A percentile compares a stretch with the other conserved stretches of the same genome.
Conservation (phyloP, 64 coral and sea anemone genomes). For the Orbicella faveolata region DNA sequence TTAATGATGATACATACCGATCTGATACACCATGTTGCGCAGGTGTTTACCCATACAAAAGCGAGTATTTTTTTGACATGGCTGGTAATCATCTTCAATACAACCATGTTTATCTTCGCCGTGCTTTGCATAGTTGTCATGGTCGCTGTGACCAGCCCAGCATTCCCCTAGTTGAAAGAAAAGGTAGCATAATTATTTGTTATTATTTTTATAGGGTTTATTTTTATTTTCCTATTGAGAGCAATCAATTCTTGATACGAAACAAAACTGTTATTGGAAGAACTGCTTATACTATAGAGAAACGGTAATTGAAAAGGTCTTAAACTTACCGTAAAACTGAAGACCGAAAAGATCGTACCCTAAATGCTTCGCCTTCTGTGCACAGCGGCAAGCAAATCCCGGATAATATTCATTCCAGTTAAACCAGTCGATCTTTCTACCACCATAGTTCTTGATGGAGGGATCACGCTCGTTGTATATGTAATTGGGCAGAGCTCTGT, state of each 20-base stretch:
- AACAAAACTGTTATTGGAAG: not conserved
- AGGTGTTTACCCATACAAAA: constrained; percentile 29
- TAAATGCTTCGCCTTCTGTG: constrained; percentile 22
- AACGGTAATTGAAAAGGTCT: not conserved
- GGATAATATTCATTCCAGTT: constrained; percentile 59
- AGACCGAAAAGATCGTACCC: constrained; percentile 62
- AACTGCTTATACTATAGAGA: not conserved
- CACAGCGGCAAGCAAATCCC: constrained; percentile 63
- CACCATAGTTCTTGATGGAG: not conserved
- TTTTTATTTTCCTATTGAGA: no score
- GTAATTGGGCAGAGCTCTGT: constrained; percentile 43
- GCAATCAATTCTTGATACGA: no score
- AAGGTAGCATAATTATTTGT: no score
- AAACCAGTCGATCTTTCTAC: constrained; percentile 43
- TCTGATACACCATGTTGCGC: constrained; percentile 36
- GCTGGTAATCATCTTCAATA: constrained; percentile 6
- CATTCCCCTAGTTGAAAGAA: constrained; percentile 26
- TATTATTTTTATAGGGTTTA: no score
- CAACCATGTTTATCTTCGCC: not conserved
- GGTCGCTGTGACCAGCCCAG: constrained; percentile 31
- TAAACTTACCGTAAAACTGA: constrained; percentile 63
- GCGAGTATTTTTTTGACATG: not conserved
- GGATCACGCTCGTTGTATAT: constrained; percentile 72
- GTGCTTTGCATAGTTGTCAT: not conserved
- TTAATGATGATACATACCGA: constrained; percentile 11